Base-by-base conservation (phyloP, 2,113 vertebrate genomes). In the Siniperca chuatsi region DNA sequence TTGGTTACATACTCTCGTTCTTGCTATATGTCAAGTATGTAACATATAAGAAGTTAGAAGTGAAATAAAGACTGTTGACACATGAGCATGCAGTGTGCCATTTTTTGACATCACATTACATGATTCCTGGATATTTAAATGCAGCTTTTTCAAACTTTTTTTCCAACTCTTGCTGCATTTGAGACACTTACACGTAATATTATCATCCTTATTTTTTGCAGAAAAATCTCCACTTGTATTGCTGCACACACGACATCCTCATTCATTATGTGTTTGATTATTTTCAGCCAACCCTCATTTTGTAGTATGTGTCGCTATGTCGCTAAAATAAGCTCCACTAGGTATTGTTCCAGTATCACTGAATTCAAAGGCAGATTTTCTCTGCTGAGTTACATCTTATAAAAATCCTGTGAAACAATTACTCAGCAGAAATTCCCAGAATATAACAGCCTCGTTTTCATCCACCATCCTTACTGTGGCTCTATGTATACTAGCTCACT, bases 341-440 rank as follows among this genome's bases (percentile, higher is more conserved):
- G 70, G 54, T 61, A 69, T 61, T 2, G 7, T 62, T 85, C 55
- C 83, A 85, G 13, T 68, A 6, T 11, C 13, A 42, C 50, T 29
- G 62, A 54, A 82, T 76, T 76, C 16, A 69, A 76, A 54, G 55
- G 46, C 57, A 77, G 18, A 52, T 76, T 73, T 75, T 55, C 55
- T 52, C 44, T 2, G 29, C 77, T 6, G 55, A 52, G 54, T 20
- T 68, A 8, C 75, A 58, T 46, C 8, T 69, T 16, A 52, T 62
- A 61, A 84, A 58, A 61, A 79, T 75, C 44, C 54, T 79, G 25
- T 55, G n/a, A 33, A 75, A 62, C 60, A 68, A 69, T 75, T 33
- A 84, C 23, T 72, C 40, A 72, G 37, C 48, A 58, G 42, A 79
- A 21, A 79, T 61, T 52, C 54, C 13, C 54, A 54, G n/a, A 54